Evolutionary conservation across 2,888 invertebrate species (phyloP).

Genomic region (Rhogogaster chlorosoma): DNA sequence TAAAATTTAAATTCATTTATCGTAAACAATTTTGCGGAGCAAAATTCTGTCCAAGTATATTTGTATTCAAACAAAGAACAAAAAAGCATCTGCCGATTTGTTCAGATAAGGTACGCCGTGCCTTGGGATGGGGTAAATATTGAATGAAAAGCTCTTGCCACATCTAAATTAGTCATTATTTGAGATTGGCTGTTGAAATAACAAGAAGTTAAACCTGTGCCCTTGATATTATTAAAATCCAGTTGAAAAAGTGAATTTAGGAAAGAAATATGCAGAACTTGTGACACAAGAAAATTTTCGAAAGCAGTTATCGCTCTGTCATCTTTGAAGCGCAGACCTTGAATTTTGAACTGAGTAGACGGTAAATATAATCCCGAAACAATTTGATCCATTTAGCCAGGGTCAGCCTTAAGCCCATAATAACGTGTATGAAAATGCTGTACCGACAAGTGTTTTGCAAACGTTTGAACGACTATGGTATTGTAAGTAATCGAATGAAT

Average conservation of each 20-base stretch:
- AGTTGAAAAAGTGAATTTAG: background rate
- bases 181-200: background rate
- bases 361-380: constrained; percentile 43
- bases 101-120: background rate
- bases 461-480: background rate
- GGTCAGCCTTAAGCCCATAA: constrained; percentile 14
- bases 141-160: background rate
- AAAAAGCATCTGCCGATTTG: background rate
- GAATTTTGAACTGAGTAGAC: constrained; percentile 48
- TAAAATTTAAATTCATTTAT: background rate
- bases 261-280: background rate
- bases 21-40: background rate
- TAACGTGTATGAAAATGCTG: constrained; percentile 11
- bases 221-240: background rate
- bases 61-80: background rate
- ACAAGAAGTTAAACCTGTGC: background rate
- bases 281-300: background rate
- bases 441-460: background rate
- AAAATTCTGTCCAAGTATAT: background rate
- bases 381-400: constrained; percentile 46
- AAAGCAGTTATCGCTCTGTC: background rate
- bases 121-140: background rate
- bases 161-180: background rate
- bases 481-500: background rate
- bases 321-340: constrained; percentile 39